Evolutionary conservation across 2,113 vertebrate genomes (phyloP), one percentile per base, ranked within the genome.

Genomic region (Baryphthengus martii): DNA sequence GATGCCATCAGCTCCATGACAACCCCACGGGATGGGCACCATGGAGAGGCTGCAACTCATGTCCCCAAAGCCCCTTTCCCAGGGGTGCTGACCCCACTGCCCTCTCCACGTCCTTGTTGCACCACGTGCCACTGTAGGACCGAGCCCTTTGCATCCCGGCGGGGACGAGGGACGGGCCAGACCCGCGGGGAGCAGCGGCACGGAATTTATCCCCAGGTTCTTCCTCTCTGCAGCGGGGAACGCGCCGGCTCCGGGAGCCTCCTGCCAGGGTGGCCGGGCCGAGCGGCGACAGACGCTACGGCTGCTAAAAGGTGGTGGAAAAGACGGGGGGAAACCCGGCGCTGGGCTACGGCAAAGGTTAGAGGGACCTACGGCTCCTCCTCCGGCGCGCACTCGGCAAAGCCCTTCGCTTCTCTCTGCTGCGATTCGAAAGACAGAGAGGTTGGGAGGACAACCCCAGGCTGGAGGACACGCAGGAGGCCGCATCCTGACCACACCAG

Each of bases 361-460:
- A 78, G 80, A 79, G 88, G 73, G 87, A 87, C 59, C 91, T 68
- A 78, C 13, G 86, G 86, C 58, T 92, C 86, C 62, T 95, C 91
- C 87, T 90, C 81, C 52, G 31, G 73, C 73, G 63, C 79, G 1
- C 35, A 39, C 73, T 82, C 83, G 3, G 65, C 95, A 47, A 77
- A 91, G 47, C 88, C 85, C 89, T 96, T 95, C 0, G 31, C 86
- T 83, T 95, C 90, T 90, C 84, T 90, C 93, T 96, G 91, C 68
- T 37, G 24, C 29, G 55, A 45, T 49, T 4, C 7, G 29, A 93
- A 94, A 94, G 76, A 91, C 25, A 21, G 25, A n/a, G 19, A 45
- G 75, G 83, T 70, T 3, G 84, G 84, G 2, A 49, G 42, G 31
- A 70, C 39, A 6, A 4, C 39, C 18, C 45, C 2, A 1, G 18